Conservation (phyloP, 2,888 invertebrate genomes). For the Agrochola lota region DNA sequence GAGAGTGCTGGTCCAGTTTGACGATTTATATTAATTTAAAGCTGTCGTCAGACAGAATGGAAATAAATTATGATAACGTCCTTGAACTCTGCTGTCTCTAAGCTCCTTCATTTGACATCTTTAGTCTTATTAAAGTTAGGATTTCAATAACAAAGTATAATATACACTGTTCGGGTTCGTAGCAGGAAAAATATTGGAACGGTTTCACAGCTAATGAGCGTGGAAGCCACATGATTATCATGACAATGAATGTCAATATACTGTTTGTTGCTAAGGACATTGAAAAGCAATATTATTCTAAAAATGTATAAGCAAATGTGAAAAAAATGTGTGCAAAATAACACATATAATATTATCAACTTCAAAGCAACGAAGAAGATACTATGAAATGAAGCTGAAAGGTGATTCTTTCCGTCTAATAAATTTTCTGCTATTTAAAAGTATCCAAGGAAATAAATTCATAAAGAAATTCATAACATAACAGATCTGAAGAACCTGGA, state of each 20-base stretch:
- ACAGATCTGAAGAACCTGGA: neutral
- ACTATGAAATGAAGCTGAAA: too few species aligned
- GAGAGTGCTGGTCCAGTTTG: neutral
- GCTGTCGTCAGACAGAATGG: neutral
- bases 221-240: neutral
- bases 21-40: slow-evolving; percentile 37
- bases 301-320: too few species aligned
- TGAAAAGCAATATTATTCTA: neutral
- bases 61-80: slow-evolving; percentile 29
- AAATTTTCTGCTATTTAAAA: too few species aligned
- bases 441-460: neutral
- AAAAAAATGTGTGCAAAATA: too few species aligned
- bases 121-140: neutral
- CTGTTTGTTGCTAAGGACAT: neutral
- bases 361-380: neutral
- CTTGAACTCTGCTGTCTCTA: neutral
- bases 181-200: slow-evolving; percentile 19
- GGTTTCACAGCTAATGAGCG: neutral
- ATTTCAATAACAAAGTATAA: neutral
- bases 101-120: slow-evolving; percentile 10
- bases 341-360: neutral
- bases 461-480: neutral
- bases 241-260: neutral
- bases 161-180: neutral
- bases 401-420: too few species aligned